These are phyloP conservation scores for Pogona vitticeps DNA, from an alignment of 2,113 vertebrate genomes.

Conservation along the genomic window DNA sequence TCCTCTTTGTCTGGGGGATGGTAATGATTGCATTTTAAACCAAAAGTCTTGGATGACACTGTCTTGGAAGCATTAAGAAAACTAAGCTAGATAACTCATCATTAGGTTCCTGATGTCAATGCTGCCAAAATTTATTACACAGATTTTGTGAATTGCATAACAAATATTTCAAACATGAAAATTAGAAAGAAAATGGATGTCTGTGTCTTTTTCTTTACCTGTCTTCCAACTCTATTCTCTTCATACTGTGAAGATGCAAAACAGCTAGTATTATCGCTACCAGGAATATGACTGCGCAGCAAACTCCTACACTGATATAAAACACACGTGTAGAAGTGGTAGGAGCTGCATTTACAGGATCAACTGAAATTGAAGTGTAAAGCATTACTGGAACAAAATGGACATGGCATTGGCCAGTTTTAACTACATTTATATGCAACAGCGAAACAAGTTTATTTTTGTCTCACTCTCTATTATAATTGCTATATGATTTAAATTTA, in stretches of 20 bases:
- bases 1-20: background rate
- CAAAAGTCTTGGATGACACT: background rate
- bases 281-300: conserved; percentile 97
- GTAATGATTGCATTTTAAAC: background rate
- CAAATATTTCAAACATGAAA: conserved; percentile 18
- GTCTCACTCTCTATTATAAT: background rate
- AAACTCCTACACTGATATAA: conserved; percentile 98
- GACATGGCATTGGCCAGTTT: background rate
- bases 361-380: conserved; percentile 76
- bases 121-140: background rate
- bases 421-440: background rate
- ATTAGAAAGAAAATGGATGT: background rate
- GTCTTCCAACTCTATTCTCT: conserved; percentile 96
- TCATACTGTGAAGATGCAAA: conserved; percentile 98
- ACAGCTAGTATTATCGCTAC: conserved; percentile 97
- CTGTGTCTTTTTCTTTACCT: conserved; percentile 76
- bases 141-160: background rate
- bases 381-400: conserved; percentile 38
- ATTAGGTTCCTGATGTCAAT: background rate
- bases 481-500: background rate
- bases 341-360: conserved; percentile 84
- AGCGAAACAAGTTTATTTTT: background rate
- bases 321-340: conserved; percentile 97
- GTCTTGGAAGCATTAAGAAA: background rate
- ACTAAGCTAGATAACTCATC: background rate